These are phyloP conservation scores for Cricetomys ansorgei DNA, from an alignment of 2,113 vertebrate genomes.

Conservation along the genomic window DNA sequence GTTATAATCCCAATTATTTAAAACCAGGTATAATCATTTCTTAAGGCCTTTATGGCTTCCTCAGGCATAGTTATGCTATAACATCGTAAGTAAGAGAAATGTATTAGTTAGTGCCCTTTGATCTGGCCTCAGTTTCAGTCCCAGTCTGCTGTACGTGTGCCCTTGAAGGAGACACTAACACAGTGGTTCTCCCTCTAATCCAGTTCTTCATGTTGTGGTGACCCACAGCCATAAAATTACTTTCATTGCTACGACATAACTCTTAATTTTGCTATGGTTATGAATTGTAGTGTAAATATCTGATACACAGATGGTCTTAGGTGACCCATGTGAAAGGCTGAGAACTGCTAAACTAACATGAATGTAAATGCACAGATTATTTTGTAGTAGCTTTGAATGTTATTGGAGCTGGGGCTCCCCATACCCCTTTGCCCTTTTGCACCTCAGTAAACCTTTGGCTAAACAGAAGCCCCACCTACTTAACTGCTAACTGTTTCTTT, in stretches of 20 bases:
- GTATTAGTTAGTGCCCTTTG: background rate
- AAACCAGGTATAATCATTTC: slow-evolving; percentile 22
- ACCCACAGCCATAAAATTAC: no score
- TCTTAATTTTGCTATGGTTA: no score
- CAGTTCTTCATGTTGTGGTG: no score
- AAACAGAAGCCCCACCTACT: background rate
- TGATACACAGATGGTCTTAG: no score
- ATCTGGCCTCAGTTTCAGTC: background rate
- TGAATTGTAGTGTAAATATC: no score
- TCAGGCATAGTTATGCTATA: background rate
- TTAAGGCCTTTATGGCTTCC: slow-evolving; percentile 7
- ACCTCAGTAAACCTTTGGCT: background rate
- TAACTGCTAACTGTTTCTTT: background rate
- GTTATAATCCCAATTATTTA: background rate
- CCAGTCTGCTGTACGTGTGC: background rate
- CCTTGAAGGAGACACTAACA: background rate
- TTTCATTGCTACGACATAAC: no score
- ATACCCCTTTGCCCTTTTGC: background rate
- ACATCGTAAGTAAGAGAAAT: slow-evolving; percentile 19
- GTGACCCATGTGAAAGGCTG: no score
- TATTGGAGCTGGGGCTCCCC: background rate
- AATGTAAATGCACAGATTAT: background rate
- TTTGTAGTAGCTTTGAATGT: background rate
- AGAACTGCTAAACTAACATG: no score
- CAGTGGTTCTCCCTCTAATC: no score